phyloP scores from a whole-genome alignment of 2,888 invertebrate species.

The Philereme vetulata region DNA sequence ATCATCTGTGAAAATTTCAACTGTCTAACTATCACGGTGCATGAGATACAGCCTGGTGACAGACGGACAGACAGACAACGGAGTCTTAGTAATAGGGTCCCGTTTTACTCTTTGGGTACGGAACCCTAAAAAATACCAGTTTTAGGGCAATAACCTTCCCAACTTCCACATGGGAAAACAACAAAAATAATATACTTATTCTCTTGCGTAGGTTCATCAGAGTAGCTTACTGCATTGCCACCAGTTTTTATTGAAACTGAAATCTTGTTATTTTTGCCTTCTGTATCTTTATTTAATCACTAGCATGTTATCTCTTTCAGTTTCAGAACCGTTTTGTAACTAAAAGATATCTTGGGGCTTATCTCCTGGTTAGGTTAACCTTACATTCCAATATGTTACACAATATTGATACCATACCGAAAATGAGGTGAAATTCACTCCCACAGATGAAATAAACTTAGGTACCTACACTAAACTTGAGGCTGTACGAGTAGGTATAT shows the following conservation, averaged over 20 bases:
- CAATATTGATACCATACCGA: slow-evolving; percentile 41
- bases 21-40: too few relatives aligned
- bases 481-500: too few relatives aligned
- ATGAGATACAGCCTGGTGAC: too few relatives aligned
- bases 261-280: slow-evolving; percentile 29
- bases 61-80: too few relatives aligned
- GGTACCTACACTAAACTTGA: too few relatives aligned
- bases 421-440: not conserved
- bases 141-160: too few relatives aligned
- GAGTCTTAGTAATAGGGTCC: too few relatives aligned
- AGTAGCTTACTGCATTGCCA: slow-evolving; percentile 1
- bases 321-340: slow-evolving; percentile 31
- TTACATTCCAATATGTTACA: slow-evolving; percentile 53
- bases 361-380: slow-evolving; percentile 56
- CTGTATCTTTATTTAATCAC: slow-evolving; percentile 30
- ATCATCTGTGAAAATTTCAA: too few relatives aligned
- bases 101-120: too few relatives aligned
- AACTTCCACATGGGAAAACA: too few relatives aligned
- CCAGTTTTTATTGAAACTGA: slow-evolving; percentile 12
- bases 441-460: not conserved
- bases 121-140: too few relatives aligned
- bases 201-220: not conserved
- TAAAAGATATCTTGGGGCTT: slow-evolving; percentile 54
- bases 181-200: too few relatives aligned
- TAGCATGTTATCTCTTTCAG: slow-evolving; percentile 30